A percentile compares a stretch with the other conserved stretches of the same genome.
These are phyloP conservation scores for Trinorchestia longiramus DNA, from an alignment of 1,140 invertebrate genomes.

Conservation along the genomic window DNA sequence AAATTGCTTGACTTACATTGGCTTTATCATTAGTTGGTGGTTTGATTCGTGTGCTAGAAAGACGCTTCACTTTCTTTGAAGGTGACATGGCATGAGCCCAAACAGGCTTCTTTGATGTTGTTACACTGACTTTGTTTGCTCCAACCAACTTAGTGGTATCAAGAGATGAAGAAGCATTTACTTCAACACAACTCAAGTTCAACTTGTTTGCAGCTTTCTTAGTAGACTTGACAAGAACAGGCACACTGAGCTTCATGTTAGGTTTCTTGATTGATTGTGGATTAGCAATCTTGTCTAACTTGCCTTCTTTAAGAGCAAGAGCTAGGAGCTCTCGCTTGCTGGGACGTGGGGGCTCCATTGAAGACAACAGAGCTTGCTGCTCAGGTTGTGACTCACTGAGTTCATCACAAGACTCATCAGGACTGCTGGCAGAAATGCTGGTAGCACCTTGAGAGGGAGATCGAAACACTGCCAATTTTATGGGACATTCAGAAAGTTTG, in stretches of 20 bases:
- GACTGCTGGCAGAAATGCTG: neutral
- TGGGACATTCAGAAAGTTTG: constrained; percentile 15
- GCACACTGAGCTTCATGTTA: constrained; percentile 1
- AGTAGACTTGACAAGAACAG: neutral
- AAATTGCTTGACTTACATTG: neutral
- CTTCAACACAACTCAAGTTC: neutral
- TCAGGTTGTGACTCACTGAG: neutral
- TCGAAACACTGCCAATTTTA: constrained; percentile 23
- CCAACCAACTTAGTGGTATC: neutral
- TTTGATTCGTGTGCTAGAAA: neutral
- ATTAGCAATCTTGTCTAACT: neutral
- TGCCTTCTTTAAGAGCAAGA: constrained; percentile 7
- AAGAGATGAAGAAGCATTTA: neutral
- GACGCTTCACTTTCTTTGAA: neutral
- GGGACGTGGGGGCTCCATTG: neutral
- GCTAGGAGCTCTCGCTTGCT: constrained; percentile 14
- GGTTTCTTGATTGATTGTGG: neutral
- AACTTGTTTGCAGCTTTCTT: neutral
- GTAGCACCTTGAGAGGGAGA: neutral
- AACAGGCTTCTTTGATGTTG: neutral
- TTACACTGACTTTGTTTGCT: neutral
- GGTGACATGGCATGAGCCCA: constrained; percentile 11
- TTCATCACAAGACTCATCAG: neutral
- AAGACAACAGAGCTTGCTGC: neutral
- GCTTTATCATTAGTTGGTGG: neutral